phyloP scores from a whole-genome alignment of 2,797 vertebrate species.

The Serranus cabrilla region DNA sequence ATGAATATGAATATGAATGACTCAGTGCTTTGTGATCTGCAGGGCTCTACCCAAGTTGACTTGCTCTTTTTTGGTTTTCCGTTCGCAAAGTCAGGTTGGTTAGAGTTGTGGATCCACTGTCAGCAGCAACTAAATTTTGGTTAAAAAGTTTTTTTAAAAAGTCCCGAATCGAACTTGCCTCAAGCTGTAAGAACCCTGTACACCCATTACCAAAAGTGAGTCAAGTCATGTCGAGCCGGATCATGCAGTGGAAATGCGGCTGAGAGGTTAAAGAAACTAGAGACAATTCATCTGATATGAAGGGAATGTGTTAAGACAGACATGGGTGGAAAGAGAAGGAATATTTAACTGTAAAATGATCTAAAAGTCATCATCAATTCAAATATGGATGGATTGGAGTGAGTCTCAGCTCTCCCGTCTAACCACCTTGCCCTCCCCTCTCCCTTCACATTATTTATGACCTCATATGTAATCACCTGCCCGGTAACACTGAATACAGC shows the following conservation, averaged over 20 bases:
- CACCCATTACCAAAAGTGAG: too few relatives aligned
- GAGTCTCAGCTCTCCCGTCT: background rate
- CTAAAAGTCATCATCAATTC: background rate
- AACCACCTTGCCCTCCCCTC: background rate
- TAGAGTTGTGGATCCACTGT: too few relatives aligned
- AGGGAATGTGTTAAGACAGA: background rate
- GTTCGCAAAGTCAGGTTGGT: too few relatives aligned
- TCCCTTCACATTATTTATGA: constrained; percentile 63
- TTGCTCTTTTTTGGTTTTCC: too few relatives aligned
- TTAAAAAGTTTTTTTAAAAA: too few relatives aligned
- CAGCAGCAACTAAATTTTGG: too few relatives aligned
- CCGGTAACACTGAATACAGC: constrained; percentile 53
- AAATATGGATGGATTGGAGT: background rate
- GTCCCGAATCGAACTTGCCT: too few relatives aligned
- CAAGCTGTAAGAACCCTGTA: too few relatives aligned
- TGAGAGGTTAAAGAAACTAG: background rate
- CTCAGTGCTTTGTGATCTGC: background rate
- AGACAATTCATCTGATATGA: background rate
- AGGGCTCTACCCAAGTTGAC: too few relatives aligned
- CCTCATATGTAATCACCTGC: constrained; percentile 61
- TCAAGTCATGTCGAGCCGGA: too few relatives aligned
- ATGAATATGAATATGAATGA: background rate
- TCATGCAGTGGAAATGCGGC: too few relatives aligned
- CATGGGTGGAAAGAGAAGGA: constrained; percentile 6
- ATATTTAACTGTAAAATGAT: background rate